phyloP scores from a whole-genome alignment of 2,888 invertebrate species.

The Augiades crinisus region DNA sequence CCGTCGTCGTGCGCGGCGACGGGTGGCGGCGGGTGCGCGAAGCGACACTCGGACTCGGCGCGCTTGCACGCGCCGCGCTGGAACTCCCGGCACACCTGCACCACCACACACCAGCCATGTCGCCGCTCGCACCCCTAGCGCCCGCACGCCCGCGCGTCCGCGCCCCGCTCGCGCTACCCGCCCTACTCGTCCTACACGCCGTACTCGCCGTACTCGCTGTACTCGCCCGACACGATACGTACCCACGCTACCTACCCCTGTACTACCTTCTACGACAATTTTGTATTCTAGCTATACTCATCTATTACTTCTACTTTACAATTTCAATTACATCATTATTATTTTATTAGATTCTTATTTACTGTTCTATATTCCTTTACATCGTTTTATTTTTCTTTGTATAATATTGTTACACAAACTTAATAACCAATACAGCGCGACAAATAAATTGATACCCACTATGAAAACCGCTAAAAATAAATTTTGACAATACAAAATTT shows the following conservation, averaged over 20 bases:
- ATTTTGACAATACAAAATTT: conserved; percentile 7
- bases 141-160: conserved; percentile 32
- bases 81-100: conserved; percentile 99
- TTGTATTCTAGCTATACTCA: neutral
- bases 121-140: conserved; percentile 43
- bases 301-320: neutral
- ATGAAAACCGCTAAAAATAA: neutral
- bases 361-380: too few relatives aligned
- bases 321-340: neutral
- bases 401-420: neutral
- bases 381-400: too few relatives aligned
- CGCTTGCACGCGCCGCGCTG: conserved; percentile 99
- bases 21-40: conserved; percentile 98
- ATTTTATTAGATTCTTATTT: too few relatives aligned
- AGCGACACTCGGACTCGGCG: conserved; percentile 98
- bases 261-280: neutral
- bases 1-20: conserved; percentile 98
- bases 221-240: neutral
- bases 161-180: conserved; percentile 31
- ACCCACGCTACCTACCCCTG: neutral
- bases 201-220: neutral
- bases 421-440: neutral
- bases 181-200: conserved; percentile 32
- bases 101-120: conserved; percentile 74
- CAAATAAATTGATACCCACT: neutral